Evolutionary conservation across 2,888 invertebrate species (phyloP), one percentile per base, ranked within the genome.

Genomic region (Trachelus iudaicus): DNA sequence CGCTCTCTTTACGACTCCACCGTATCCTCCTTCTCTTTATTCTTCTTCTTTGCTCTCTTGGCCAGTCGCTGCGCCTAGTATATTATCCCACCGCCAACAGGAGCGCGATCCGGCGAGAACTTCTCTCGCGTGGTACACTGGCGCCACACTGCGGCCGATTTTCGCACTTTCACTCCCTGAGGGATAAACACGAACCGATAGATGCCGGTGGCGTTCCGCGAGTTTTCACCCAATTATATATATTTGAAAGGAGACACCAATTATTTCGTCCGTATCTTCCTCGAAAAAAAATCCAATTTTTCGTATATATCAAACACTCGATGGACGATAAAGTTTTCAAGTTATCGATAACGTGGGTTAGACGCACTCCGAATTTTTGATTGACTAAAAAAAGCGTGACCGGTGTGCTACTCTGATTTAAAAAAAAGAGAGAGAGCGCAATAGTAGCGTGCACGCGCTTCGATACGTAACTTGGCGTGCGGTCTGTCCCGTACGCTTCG

Each of bases 401-500:
- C 56, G 56, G 56, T 15, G 56, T 56, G 56, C 56, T 56, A 23
- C 56, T 56, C 56, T 56, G 56, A 56, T 56, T 56, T 2, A 2
- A 56, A 56, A 56, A 15, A 40, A 23, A 56, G 23, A 56, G 9
- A 56, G 23, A 56, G 56, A 56, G 56, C 56, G 56, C 56, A 56
- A 15, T 9, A 23, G 56, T 56, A 56, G 23, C 56, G 56, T 56
- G 56, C 56, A 56, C 56, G 56, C 56, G 56, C 56, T 56, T 56
- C 56, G 56, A 23, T 56, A 56, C 56, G 56, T 56, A 56, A 56
- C 56, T 56, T 9, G 56, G 56, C 56, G 56, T 56, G 56, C 56
- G 56, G 56, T 56, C 23, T 56, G 6, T 30, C 31, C 31, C 71
- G 71, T 71, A 33, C 76, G 77, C 78, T 73, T 82, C 84, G 80